Percentiles rank a stretch among this genome's conserved stretches.
phyloP scores from a whole-genome alignment of 2,888 invertebrate genomes.

The Lasioglossum vierecki region DNA sequence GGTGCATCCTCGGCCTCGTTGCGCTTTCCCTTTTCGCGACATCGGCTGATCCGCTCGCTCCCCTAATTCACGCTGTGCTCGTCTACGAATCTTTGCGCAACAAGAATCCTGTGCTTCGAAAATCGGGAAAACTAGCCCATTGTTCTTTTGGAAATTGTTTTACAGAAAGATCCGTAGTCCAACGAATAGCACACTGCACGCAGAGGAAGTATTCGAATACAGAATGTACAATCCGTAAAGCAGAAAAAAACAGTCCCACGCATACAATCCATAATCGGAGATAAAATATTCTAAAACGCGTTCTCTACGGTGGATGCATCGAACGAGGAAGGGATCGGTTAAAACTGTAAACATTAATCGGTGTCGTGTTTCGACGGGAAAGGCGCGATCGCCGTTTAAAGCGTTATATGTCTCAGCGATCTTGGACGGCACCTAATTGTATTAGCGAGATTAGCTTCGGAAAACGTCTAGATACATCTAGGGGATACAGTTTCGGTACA shows the following conservation, averaged over 20 bases:
- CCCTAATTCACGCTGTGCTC: conserved; percentile 18
- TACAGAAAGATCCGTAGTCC: neutral
- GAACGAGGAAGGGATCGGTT: neutral
- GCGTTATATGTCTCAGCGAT: conserved; percentile 8
- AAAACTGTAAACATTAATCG: neutral
- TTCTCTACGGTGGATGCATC: neutral
- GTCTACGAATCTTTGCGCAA: neutral
- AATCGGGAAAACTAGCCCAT: neutral
- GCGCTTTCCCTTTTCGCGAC: neutral
- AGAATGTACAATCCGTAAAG: conserved; percentile 42
- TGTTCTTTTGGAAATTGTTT: neutral
- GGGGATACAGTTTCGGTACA: neutral
- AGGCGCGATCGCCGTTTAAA: neutral
- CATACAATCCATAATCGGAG: conserved; percentile 29
- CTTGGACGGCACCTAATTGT: conserved; percentile 4
- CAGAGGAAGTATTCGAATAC: conserved; percentile 4
- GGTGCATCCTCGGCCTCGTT: neutral
- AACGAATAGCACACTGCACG: conserved; percentile 14
- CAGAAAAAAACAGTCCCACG: conserved; percentile 51
- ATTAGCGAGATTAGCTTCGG: conserved; percentile 34
- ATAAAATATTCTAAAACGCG: conserved; percentile 14
- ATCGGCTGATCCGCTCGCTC: conserved; percentile 2
- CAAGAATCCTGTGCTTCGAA: neutral
- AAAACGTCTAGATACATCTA: conserved; percentile 63
- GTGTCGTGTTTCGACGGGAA: neutral